Base-by-base conservation (phyloP, 2,888 invertebrate genomes). In the Anaspis maculata region DNA sequence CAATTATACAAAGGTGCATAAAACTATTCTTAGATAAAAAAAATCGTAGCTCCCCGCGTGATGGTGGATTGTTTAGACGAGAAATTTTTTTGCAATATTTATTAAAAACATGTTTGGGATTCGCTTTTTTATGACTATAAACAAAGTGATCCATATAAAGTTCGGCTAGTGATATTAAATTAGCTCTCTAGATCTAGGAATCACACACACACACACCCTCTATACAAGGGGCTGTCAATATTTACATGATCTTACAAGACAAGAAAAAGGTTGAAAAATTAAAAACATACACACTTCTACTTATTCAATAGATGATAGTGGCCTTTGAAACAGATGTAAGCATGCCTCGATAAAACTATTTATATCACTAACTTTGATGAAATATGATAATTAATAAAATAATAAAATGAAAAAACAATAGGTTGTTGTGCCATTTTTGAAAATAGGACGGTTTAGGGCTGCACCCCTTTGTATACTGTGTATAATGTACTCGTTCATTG, bases 91-190 rank as follows among this genome's bases (percentile, higher is more conserved):
- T 21, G 30, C 15, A 27, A 27, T 15, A 27, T 12, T 15, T 15
- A 15, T 10, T 13, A 13, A 27, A 10, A 1, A 27, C 15, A 11
- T 13, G 16, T 12, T 27, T 10, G 5, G 9, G 19, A 19, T 9
- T 5, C 19, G 5, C 9, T 9, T 19, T 19, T 9, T 6, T 19
- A 19, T 19, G 9, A 29, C 9, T 13, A 5, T 27, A 29, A 23
- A 9, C n/a, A n/a, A n/a, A n/a, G n/a, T n/a, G n/a, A n/a, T n/a
- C n/a, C n/a, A n/a, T n/a, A n/a, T 39, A 43, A 48, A 37, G 45
- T 58, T 57, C 46, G 60, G 58, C 59, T 59, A 61, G 60, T 61
- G 59, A 61, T 53, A 50, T 49, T 49, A 32, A 51, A 47, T 48
- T 48, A 56, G 54, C 54, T 51, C 39, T 45, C 45, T 55, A 56